Evolutionary conservation across 37 sponge, comb jelly and placozoan genomes (phyloP).

Genomic region (Cladorhizidae sp.): DNA sequence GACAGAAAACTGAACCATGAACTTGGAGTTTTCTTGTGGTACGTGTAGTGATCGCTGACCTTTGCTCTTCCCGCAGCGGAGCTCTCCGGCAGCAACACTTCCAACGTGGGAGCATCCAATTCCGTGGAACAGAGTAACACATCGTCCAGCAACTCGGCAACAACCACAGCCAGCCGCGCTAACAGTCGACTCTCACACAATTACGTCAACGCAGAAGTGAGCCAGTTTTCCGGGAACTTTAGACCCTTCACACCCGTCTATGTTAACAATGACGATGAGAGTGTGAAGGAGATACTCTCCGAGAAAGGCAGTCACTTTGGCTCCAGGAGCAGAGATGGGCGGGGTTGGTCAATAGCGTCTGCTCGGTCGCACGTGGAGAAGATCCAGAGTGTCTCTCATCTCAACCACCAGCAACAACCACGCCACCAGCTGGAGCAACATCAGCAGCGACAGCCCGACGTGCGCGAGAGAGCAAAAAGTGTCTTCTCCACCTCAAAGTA

Average conservation of each 20-base stretch:
- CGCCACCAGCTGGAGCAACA: not conserved
- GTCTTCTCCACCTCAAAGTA: not conserved
- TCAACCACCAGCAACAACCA: no score
- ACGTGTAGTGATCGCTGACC: not conserved
- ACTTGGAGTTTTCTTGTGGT: no score
- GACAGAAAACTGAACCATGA: no score
- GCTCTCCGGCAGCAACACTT: not conserved
- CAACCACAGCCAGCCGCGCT: no score
- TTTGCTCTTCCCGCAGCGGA: not conserved
- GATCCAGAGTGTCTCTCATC: not conserved
- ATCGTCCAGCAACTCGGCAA: no score
- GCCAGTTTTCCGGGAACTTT: not conserved
- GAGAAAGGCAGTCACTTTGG: not conserved
- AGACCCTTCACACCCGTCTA: conserved; percentile 13
- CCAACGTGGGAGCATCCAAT: conserved; percentile 9
- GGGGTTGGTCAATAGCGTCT: not conserved
- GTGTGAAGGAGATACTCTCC: not conserved
- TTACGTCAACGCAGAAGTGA: conserved; percentile 13
- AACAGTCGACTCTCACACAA: no score
- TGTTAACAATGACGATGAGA: conserved; percentile 10
- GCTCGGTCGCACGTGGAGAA: not conserved
- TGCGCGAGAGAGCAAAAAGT: not conserved
- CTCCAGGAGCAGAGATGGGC: not conserved
- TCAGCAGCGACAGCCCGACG: not conserved
- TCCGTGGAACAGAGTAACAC: conserved; percentile 29